Percentiles rank a stretch among this genome's conserved stretches.
These are phyloP conservation scores for Eupithecia inturbata DNA, from an alignment of 2,888 invertebrate genomes.

Conservation along the genomic window DNA sequence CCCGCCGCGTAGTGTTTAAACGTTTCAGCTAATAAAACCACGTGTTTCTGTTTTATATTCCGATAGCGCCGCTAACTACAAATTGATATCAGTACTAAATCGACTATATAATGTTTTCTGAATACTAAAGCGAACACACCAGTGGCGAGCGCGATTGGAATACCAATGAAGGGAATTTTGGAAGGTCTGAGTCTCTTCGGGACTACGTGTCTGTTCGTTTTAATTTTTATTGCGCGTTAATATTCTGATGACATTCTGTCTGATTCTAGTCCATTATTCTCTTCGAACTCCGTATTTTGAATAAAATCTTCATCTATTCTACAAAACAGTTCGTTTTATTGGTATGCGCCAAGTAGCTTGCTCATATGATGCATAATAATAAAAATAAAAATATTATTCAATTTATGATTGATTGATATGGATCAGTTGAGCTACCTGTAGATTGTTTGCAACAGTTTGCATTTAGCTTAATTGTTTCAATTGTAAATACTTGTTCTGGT, in stretches of 20 bases:
- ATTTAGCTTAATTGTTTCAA: no score
- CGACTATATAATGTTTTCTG: slow-evolving; percentile 62
- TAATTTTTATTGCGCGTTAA: slow-evolving; percentile 35
- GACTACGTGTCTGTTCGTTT: slow-evolving; percentile 46
- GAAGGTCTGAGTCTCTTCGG: slow-evolving; percentile 51
- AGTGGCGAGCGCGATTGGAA: slow-evolving; percentile 57
- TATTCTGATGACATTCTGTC: slow-evolving; percentile 15
- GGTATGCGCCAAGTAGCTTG: not conserved
- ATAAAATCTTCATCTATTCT: not conserved
- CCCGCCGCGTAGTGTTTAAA: slow-evolving; percentile 11
- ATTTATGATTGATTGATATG: no score
- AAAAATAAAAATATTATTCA: no score
- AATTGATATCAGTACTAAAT: slow-evolving; percentile 81
- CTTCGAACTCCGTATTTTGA: not conserved
- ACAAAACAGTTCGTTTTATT: not conserved
- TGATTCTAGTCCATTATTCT: slow-evolving; percentile 17
- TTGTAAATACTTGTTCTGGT: no score
- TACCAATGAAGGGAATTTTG: slow-evolving; percentile 65
- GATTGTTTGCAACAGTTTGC: no score
- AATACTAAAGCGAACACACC: slow-evolving; percentile 70
- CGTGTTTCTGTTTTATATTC: slow-evolving; percentile 60
- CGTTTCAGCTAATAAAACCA: slow-evolving; percentile 48
- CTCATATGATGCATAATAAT: not conserved
- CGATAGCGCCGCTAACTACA: slow-evolving; percentile 64
- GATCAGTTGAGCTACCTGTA: no score